Evolutionary conservation across 1,140 invertebrate species (phyloP).

Genomic region (Daktulosphaira vitifoliae): DNA sequence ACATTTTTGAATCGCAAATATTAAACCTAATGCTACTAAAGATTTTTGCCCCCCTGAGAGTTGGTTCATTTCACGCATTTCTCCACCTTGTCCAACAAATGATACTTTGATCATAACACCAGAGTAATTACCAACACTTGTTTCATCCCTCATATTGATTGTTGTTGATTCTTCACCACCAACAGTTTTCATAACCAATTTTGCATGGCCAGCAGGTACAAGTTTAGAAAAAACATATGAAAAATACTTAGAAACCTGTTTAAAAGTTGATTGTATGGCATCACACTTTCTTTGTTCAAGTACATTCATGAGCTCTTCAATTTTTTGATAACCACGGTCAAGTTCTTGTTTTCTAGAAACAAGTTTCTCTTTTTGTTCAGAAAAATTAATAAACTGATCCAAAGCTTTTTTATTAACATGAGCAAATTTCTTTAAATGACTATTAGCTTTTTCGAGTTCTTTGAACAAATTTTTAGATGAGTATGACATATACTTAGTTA

Average conservation of each 20-base stretch:
- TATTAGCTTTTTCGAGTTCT: slow-evolving; percentile 95
- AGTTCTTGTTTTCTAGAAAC: slow-evolving; percentile 93
- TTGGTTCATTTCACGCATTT: slow-evolving; percentile 99
- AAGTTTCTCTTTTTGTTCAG: slow-evolving; percentile 96
- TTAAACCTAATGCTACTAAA: slow-evolving; percentile 92
- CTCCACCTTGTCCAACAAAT: slow-evolving; percentile 63
- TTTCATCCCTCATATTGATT: slow-evolving; percentile 41
- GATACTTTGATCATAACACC: slow-evolving; percentile 57
- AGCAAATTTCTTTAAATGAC: slow-evolving; percentile 95
- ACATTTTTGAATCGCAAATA: slow-evolving; percentile 99
- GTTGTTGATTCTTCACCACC: slow-evolving; percentile 54
- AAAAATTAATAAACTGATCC: slow-evolving; percentile 98
- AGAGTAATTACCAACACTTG: slow-evolving; percentile 69
- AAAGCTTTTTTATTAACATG: slow-evolving; percentile 99
- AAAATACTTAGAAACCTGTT: slow-evolving; percentile 98
- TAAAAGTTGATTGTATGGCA: slow-evolving; percentile 97
- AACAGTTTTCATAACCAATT: slow-evolving; percentile 75
- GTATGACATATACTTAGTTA: slow-evolving; percentile 83
- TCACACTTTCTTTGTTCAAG: slow-evolving; percentile 94
- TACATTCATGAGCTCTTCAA: slow-evolving; percentile 88
- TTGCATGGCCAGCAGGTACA: slow-evolving; percentile 86
- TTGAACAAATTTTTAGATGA: slow-evolving; percentile 84
- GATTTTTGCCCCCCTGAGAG: slow-evolving; percentile 98
- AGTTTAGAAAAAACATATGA: slow-evolving; percentile 97
- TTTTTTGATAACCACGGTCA: slow-evolving; percentile 85